Evolutionary conservation across 2,888 invertebrate species (phyloP), one percentile per base, ranked within the genome.

Genomic region (Hypomecis punctinalis): DNA sequence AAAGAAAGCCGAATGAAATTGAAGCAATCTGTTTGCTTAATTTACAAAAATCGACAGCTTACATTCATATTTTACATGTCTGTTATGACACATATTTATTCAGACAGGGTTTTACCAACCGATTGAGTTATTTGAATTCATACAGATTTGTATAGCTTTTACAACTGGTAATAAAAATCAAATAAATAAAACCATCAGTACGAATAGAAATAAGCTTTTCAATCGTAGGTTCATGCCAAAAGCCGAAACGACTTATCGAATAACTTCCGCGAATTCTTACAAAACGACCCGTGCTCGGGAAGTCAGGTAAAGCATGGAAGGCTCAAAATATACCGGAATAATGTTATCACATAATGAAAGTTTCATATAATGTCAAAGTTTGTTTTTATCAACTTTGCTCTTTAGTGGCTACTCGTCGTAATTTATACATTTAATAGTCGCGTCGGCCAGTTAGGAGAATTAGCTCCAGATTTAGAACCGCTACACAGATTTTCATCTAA

Each of bases 221-320:
- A 56, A 47, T 46, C 33, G 33, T 47, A 40, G 46, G 47, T 36
- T 33, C 33, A 39, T 13, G 23, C 23, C 36, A 47, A 39, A 56
- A 47, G 1, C 39, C 46, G 56, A 46, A 45, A 52, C 52, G 59
- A 60, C 36, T 60, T 60, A 60, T 52, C 23, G 59, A 60, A 60
- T 60, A 46, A 39, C 52, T 46, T 52, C 51, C 59, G 13, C 13
- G 43, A 52, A 46, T 46, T 52, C 33, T 52, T 23, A 47, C 39
- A 56, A 56, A 51, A 49, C 51, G 57, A 43, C 0, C 33, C 49
- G 33, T 42, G 36, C 9, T 36, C n/a, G 35, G 43, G 43, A 59
- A 59, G 37, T 59, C 43, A 59, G 43, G 51, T 51, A 43, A 59
- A 51, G 33, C 35, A 60, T 60, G 47, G 37, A 23, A 47, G 56